These are phyloP conservation scores for Sinotaia quadrata DNA, from an alignment of 2,888 invertebrate species.

Conservation along the genomic window DNA sequence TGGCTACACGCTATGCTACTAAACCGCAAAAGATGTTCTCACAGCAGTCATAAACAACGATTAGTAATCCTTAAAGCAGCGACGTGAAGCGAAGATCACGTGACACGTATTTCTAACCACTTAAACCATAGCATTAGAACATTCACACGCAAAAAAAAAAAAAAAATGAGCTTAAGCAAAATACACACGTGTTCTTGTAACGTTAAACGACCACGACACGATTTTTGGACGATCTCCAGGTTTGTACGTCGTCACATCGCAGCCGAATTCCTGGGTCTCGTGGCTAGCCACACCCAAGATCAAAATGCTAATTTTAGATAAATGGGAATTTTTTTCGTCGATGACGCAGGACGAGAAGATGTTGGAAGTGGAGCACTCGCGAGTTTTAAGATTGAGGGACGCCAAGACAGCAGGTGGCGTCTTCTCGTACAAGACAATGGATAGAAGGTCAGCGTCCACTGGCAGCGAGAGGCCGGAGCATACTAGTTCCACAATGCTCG, in stretches of 20 bases:
- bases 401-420: background rate
- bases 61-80: too few species aligned
- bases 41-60: too few species aligned
- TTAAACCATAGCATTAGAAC: too few species aligned
- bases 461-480: slow-evolving; percentile 16
- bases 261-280: background rate
- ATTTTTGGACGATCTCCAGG: background rate
- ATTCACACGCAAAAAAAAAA: too few species aligned
- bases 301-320: background rate
- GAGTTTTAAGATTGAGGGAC: background rate
- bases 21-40: too few species aligned
- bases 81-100: too few species aligned
- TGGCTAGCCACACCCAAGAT: slow-evolving; percentile 1
- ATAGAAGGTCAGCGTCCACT: slow-evolving; percentile 13
- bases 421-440: slow-evolving; percentile 13
- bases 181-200: slow-evolving; percentile 20
- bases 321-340: background rate
- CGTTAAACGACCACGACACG: background rate
- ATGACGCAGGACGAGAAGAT: slow-evolving; percentile 13
- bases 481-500: background rate
- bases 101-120: too few species aligned
- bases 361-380: slow-evolving; percentile 19
- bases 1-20: too few species aligned
- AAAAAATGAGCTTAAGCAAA: too few species aligned
- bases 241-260: slow-evolving; percentile 1